Base-by-base conservation (phyloP, 2,113 vertebrate species). In the Gavialis gangeticus region DNA sequence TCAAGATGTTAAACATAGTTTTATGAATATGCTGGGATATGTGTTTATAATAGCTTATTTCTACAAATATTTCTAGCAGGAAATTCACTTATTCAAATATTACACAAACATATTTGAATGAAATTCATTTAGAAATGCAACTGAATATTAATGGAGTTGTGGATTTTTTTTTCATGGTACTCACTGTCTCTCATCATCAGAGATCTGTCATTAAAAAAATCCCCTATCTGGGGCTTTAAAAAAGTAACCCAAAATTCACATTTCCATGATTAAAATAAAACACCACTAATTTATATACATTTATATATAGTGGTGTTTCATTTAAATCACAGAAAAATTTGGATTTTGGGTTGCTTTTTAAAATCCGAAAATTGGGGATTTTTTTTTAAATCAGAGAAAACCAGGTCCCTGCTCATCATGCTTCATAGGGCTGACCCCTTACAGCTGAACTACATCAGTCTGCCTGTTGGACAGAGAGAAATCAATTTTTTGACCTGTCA, bases 331-430 rank as follows among this genome's bases (percentile, higher is more conserved):
- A 84, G 56, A 64, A 25, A 46, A 46, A 46, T 46, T 6, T 46
- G 46, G 46, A 84, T 91, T 90, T 83, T 87, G 87, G 92, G 12
- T 4, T 87, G 75, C 4, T 75, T 17, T 88, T 69, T 85, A 34
- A 69, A 91, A 90, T 37, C 28, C 79, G 37, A 97, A 86, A 17
- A 81, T 94, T 93, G 34, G 76, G 46, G 46, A 46, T 80, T 91
- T 88, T 73, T 2, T 54, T 84, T 14, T 64, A 82, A n/a, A 17
- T 79, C 25, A 91, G 46, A 46, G 46, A 46, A 46, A 46, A 46
- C 46, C 46, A 46, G 46, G 46, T 46, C 30, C 4, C 3, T 19
- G 75, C 13, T 89, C 75, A 13, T 24, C 63, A n/a, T 1, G 0
- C 67, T 67, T 1, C 2, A 83, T 59, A 85, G 21, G 86, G 24